Percentiles rank a stretch among this genome's conserved stretches.
Conservation (phyloP, 2,797 vertebrate species). For the Anguilla pacifica region DNA sequence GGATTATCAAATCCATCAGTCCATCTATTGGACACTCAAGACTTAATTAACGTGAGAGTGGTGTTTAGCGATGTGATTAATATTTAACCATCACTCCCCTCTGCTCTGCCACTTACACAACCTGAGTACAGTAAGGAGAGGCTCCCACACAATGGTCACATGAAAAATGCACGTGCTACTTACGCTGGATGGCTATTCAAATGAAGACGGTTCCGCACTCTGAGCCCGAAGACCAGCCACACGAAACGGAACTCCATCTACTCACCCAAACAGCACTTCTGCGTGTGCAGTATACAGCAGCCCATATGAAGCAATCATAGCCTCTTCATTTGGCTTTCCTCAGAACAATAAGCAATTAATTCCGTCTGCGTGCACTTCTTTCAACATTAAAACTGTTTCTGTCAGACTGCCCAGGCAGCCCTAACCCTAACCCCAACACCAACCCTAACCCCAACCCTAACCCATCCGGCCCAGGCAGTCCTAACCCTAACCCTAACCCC, state of each 20-base stretch:
- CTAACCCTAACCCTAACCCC: no score
- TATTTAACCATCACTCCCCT: slow-evolving; percentile 71
- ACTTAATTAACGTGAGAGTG: slow-evolving; percentile 70
- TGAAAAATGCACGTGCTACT: slow-evolving; percentile 81
- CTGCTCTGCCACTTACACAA: slow-evolving; percentile 65
- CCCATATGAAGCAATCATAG: background rate
- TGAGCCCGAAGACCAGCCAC: background rate
- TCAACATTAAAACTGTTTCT: background rate
- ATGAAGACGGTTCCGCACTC: slow-evolving; percentile 44
- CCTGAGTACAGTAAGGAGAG: slow-evolving; percentile 59
- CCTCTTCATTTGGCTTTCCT: background rate
- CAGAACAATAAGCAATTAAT: background rate
- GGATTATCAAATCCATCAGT: slow-evolving; percentile 48
- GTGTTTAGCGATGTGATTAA: slow-evolving; percentile 71
- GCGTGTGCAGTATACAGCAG: background rate
- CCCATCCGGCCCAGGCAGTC: no score
- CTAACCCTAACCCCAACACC: no score
- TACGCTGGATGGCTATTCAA: slow-evolving; percentile 74
- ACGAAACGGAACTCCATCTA: background rate
- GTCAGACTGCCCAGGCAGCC: background rate
- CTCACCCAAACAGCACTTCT: background rate
- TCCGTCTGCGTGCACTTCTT: background rate
- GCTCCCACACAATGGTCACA: slow-evolving; percentile 67
- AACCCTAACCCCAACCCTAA: no score
- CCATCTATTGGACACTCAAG: slow-evolving; percentile 54